These are phyloP conservation scores for Holocentrus rufus DNA, from an alignment of 2,797 vertebrate genomes.

Conservation along the genomic window DNA sequence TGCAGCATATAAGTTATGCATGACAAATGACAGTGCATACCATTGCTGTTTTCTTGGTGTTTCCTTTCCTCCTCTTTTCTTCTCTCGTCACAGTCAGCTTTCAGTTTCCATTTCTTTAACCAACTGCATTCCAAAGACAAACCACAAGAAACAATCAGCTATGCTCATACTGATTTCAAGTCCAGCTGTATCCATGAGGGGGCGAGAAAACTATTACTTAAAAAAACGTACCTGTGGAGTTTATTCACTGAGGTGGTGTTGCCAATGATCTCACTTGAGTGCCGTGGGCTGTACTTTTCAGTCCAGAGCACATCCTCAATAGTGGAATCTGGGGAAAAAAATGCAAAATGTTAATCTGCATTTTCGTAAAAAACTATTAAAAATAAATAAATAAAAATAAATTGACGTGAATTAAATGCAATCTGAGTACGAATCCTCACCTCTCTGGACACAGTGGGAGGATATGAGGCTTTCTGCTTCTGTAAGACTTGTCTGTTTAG, in stretches of 20 bases:
- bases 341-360: neutral
- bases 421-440: conserved; percentile 19
- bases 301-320: conserved; percentile 91
- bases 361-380: neutral
- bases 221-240: conserved; percentile 84
- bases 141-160: neutral
- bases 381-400: neutral
- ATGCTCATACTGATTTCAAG: neutral
- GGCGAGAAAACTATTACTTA: too few species aligned
- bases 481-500: neutral
- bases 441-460: conserved; percentile 21
- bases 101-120: conserved; percentile 93
- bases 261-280: conserved; percentile 87
- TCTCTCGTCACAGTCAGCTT: conserved; percentile 86
- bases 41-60: conserved; percentile 67
- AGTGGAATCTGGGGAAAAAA: conserved; percentile 70
- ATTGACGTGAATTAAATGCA: neutral
- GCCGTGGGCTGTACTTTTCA: conserved; percentile 91
- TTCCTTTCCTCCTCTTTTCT: conserved; percentile 80
- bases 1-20: neutral
- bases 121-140: conserved; percentile 80
- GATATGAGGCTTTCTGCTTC: neutral
- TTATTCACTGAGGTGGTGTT: conserved; percentile 85
- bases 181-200: neutral
- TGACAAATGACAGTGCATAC: conserved; percentile 41